Percentiles rank a stretch among this genome's conserved stretches.
Evolutionary conservation across 2,888 invertebrate species (phyloP).

Genomic region (Brachypterus glaber): DNA sequence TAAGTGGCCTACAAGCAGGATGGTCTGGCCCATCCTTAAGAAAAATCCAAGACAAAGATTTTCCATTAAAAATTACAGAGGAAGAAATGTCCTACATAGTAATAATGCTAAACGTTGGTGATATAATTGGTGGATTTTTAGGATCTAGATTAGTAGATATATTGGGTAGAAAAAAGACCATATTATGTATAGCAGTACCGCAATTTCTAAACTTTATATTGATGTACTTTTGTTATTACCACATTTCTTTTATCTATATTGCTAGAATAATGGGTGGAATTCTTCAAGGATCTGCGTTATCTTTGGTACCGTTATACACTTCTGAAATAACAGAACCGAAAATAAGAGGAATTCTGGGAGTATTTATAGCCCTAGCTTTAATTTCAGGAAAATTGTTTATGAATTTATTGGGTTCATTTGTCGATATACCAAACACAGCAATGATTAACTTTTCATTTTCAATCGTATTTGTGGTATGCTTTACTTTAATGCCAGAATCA

Average conservation of each 20-base stretch:
- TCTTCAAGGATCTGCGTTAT: slow-evolving; percentile 24
- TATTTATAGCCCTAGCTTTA: slow-evolving; percentile 3
- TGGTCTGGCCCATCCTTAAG: slow-evolving; percentile 25
- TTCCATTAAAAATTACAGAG: slow-evolving; percentile 20
- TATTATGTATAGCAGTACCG: slow-evolving; percentile 22
- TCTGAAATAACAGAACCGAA: slow-evolving; percentile 26
- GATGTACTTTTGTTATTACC: slow-evolving; percentile 12
- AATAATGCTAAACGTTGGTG: slow-evolving; percentile 21
- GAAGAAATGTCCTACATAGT: slow-evolving; percentile 26
- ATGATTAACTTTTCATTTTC: slow-evolving; percentile 23
- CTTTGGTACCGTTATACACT: slow-evolving; percentile 26
- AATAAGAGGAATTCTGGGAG: slow-evolving; percentile 25
- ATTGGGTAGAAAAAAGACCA: slow-evolving; percentile 24
- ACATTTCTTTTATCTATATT: slow-evolving; percentile 13
- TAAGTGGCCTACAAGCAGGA: slow-evolving; percentile 21
- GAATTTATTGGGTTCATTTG: slow-evolving; percentile 28
- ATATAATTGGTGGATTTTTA: slow-evolving; percentile 22
- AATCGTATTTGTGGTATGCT: slow-evolving; percentile 24
- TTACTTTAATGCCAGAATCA: slow-evolving; percentile 32
- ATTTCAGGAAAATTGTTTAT: slow-evolving; percentile 16
- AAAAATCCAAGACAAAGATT: slow-evolving; percentile 23
- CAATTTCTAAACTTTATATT: slow-evolving; percentile 15
- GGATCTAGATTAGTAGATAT: slow-evolving; percentile 19
- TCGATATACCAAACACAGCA: slow-evolving; percentile 21
- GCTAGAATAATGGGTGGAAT: slow-evolving; percentile 23